Conservation (phyloP, 2,797 vertebrate species). For the Decapterus maruadsi region DNA sequence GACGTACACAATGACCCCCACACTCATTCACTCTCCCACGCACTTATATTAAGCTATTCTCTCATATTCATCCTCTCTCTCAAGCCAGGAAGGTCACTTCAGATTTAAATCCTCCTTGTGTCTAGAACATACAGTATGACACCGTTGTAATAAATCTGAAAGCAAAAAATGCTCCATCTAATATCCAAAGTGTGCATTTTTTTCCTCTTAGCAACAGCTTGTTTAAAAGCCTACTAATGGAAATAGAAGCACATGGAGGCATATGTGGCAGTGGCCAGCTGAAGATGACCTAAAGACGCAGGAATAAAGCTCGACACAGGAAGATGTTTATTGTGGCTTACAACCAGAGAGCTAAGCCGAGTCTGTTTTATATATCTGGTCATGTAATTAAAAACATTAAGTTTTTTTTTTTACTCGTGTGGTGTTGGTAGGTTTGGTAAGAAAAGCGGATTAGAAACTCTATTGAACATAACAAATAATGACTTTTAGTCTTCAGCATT, state of each 20-base stretch:
- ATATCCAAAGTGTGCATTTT: conserved; percentile 75
- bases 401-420: background rate
- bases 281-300: conserved; percentile 53
- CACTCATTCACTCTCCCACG: conserved; percentile 52
- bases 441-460: background rate
- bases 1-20: conserved; percentile 47
- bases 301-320: conserved; percentile 25
- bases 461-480: conserved; percentile 2
- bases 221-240: conserved; percentile 72
- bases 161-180: conserved; percentile 72
- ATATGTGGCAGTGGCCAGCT: conserved; percentile 36
- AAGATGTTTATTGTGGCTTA: conserved; percentile 34
- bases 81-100: conserved; percentile 69
- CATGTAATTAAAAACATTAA: conserved; percentile 1
- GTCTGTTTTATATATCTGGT: conserved; percentile 26
- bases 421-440: background rate
- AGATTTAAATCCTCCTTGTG: conserved; percentile 76
- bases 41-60: conserved; percentile 62
- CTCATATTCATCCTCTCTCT: conserved; percentile 64
- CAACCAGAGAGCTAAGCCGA: conserved; percentile 24
- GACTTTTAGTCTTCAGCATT: too few relatives aligned
- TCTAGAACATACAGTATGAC: conserved; percentile 57
- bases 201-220: conserved; percentile 57
- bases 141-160: conserved; percentile 75
- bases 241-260: conserved; percentile 49